Conservation (phyloP, 2,113 vertebrate species). For the Macroglossus sobrinus region DNA sequence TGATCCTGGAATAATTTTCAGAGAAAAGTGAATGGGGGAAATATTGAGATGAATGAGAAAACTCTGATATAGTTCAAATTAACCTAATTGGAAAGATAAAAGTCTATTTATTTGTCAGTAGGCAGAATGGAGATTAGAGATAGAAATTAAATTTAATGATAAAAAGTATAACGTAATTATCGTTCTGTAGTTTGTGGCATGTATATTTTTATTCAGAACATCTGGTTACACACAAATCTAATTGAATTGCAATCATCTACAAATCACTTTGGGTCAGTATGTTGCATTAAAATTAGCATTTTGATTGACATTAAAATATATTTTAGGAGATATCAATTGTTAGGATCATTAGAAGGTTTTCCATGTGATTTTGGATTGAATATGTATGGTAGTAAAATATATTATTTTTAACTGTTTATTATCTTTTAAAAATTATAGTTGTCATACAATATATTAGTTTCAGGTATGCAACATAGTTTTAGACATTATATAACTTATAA, state of each 20-base stretch:
- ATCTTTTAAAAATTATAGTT: too few species aligned
- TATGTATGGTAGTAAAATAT: neutral
- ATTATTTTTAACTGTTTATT: too few species aligned
- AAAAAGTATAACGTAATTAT: neutral
- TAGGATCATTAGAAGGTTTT: neutral
- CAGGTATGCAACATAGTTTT: too few species aligned
- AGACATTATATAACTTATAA: too few species aligned
- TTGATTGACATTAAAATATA: neutral
- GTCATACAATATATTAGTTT: too few species aligned
- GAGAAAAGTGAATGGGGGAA: neutral
- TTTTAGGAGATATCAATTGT: neutral
- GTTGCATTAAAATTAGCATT: neutral
- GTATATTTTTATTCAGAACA: neutral
- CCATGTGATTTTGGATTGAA: neutral
- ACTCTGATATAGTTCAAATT: neutral
- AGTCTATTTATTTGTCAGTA: neutral
- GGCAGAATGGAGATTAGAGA: neutral
- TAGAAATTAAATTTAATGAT: neutral
- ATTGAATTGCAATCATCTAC: neutral
- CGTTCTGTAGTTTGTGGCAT: neutral
- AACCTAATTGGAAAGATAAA: neutral
- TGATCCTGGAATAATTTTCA: neutral
- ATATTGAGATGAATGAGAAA: neutral
- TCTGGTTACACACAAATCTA: neutral
- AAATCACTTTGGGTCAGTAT: neutral